Percentiles rank a stretch among this genome's conserved stretches.
phyloP scores from a whole-genome alignment of 2,797 vertebrate genomes.

The Phaenicophaeus curvirostris region DNA sequence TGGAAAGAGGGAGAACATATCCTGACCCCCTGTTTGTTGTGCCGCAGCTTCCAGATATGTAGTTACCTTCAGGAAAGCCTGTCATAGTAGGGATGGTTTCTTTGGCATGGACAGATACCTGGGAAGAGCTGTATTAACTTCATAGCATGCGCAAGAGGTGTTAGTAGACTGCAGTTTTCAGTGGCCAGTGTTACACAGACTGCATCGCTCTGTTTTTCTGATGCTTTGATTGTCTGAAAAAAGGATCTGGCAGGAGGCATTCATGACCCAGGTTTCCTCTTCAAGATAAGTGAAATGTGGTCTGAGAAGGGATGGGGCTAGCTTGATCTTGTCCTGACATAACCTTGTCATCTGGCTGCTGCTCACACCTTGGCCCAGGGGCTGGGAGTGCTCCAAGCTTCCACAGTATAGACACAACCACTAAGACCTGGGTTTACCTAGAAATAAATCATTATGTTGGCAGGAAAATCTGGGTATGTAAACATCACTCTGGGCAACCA shows the following conservation, averaged over 20 bases:
- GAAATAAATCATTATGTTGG: not conserved
- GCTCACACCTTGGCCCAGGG: not conserved
- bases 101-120: not conserved
- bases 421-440: not conserved
- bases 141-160: accelerated
- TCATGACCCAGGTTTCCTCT: not conserved
- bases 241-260: not conserved
- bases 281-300: not conserved
- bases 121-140: not conserved
- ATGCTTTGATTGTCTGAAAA: not conserved
- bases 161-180: not conserved
- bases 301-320: not conserved
- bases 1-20: not conserved
- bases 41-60: not conserved
- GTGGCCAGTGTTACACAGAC: not conserved
- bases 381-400: not conserved
- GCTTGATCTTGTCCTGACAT: not conserved
- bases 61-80: not conserved
- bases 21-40: not conserved
- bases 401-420: not conserved
- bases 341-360: not conserved
- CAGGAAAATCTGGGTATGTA: not conserved
- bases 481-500: not conserved
- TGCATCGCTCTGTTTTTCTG: not conserved
- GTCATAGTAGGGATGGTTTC: not conserved